A percentile compares a stretch with the other conserved stretches of the same genome.
Conservation (phyloP, 2,888 invertebrate genomes). For the Coenonympha glycerion region DNA sequence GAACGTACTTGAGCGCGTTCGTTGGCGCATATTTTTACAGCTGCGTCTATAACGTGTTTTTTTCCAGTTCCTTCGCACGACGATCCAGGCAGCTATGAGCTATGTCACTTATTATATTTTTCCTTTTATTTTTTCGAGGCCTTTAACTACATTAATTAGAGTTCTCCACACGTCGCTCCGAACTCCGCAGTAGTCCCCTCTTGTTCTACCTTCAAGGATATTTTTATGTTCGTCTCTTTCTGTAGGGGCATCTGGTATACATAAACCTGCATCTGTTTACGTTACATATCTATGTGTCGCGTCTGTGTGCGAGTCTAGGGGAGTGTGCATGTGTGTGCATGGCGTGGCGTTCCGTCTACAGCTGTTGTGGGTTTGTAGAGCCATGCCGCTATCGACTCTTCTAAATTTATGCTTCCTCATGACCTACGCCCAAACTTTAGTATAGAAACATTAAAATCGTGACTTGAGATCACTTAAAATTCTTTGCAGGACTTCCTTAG, state of each 20-base stretch:
- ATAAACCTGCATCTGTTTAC: slow-evolving; percentile 72
- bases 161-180: slow-evolving; percentile 61
- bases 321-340: slow-evolving; percentile 63
- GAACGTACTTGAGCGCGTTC: slow-evolving; percentile 22
- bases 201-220: slow-evolving; percentile 47
- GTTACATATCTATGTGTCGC: slow-evolving; percentile 50
- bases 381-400: slow-evolving; percentile 57
- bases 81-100: slow-evolving; percentile 32
- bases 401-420: slow-evolving; percentile 74
- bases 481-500: slow-evolving; percentile 43
- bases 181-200: slow-evolving; percentile 50
- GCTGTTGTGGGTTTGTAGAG: slow-evolving; percentile 70
- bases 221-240: slow-evolving; percentile 60
- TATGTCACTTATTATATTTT: slow-evolving; percentile 43
- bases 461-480: slow-evolving; percentile 49
- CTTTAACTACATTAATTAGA: slow-evolving; percentile 70
- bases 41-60: slow-evolving; percentile 33
- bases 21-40: slow-evolving; percentile 33
- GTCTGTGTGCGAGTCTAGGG: slow-evolving; percentile 46
- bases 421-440: slow-evolving; percentile 56
- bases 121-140: slow-evolving; percentile 60
- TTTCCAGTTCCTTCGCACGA: slow-evolving; percentile 30
- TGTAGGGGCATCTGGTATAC: slow-evolving; percentile 73
- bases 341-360: slow-evolving; percentile 62
- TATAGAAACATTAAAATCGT: slow-evolving; percentile 45